These are phyloP conservation scores for Lepidocolaptes lacrymiger DNA, from an alignment of 2,797 vertebrate genomes.

Conservation along the genomic window DNA sequence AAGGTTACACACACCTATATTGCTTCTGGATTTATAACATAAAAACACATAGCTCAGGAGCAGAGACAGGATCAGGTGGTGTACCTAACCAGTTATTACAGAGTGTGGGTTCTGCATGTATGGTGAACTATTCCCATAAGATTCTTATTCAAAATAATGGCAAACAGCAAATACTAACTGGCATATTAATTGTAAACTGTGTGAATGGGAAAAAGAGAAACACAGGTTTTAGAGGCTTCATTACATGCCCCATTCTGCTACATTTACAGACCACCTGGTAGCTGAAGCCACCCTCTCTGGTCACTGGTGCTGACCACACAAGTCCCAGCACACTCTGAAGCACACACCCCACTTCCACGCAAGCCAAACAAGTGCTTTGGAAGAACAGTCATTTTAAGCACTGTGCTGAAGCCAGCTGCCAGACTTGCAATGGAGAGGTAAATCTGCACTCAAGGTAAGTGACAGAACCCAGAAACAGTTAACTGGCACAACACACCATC, in stretches of 20 bases:
- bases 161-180: background rate
- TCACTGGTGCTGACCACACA: background rate
- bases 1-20: background rate
- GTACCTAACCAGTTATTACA: rapidly evolving
- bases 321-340: background rate
- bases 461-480: background rate
- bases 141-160: background rate
- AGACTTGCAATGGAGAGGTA: background rate
- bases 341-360: background rate
- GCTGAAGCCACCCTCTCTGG: background rate
- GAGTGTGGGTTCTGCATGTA: background rate
- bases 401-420: background rate
- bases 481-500: background rate
- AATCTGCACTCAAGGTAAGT: background rate
- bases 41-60: background rate
- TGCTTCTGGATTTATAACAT: background rate
- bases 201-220: background rate
- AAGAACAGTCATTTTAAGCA: background rate
- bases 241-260: background rate
- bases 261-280: background rate
- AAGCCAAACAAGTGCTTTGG: background rate
- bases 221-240: background rate
- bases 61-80: background rate
- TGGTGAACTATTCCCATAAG: background rate
- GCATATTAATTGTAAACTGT: background rate